These are phyloP conservation scores for Upupa epops DNA, from an alignment of 2,113 vertebrate genomes.

Conservation along the genomic window DNA sequence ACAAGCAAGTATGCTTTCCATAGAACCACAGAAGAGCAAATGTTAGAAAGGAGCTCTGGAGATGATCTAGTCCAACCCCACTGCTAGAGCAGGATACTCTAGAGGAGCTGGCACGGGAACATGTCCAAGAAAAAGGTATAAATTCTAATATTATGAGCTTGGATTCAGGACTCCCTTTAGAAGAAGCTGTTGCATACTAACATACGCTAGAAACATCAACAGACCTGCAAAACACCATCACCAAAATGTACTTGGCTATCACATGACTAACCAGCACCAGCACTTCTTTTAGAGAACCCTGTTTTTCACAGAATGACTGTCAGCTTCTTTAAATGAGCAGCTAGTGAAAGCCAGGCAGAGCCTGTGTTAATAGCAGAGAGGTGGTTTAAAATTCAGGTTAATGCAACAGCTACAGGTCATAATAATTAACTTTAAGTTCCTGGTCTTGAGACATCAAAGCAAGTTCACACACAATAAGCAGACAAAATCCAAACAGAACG, in stretches of 20 bases:
- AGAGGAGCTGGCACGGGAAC: too few relatives aligned
- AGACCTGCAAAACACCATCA: neutral
- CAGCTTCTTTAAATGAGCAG: neutral
- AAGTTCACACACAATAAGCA: neutral
- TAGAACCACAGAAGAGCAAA: neutral
- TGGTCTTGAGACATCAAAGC: neutral
- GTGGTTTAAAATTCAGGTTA: conserved; percentile 11
- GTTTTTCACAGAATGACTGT: neutral
- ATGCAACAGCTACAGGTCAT: neutral
- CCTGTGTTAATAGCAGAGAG: neutral
- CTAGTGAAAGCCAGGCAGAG: neutral
- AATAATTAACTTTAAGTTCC: conserved; percentile 32
- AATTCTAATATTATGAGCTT: neutral
- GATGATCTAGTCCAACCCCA: too few relatives aligned
- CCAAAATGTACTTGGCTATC: neutral
- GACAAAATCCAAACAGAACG: neutral
- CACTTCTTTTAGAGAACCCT: neutral
- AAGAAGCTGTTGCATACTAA: neutral
- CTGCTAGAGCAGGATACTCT: too few relatives aligned
- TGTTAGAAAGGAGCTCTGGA: too few relatives aligned
- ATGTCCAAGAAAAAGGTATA: neutral
- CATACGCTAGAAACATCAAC: neutral
- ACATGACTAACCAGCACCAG: neutral
- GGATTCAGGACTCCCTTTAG: neutral
- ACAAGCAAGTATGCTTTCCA: neutral